Base-by-base conservation (phyloP, 1,140 invertebrate genomes). In the Drosophila navojoa region DNA sequence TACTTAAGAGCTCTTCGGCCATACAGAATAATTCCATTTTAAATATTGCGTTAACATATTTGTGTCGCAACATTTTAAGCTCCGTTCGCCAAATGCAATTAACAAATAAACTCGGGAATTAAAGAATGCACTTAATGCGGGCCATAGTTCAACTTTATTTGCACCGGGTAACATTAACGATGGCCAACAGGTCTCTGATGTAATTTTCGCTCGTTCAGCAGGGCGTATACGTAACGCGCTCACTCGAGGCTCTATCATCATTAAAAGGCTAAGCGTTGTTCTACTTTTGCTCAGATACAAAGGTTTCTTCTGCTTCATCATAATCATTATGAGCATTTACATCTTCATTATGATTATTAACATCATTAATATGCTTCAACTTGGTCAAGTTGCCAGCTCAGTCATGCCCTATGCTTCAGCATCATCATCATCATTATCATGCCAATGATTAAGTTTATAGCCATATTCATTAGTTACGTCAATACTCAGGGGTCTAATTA, bases 21-120 rank as follows among this genome's bases (percentile, higher is more conserved):
- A 29, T 49, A 47, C 47, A 29, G 27, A 54, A 68, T 64, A 75
- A 68, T 76, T 79, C 71, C 70, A 81, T 84, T 84, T 86, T 70
- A 54, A 77, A 85, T 78, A 66, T 69, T 58, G 50, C 57, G 63
- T 70, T 89, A 82, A 87, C 76, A 68, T 76, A 76, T 82, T 86
- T 62, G 69, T 76, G 79, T 76, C 71, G 52, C 49, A 53, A 45
- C 67, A 44, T 49, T 87, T 87, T 70, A 87, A 72, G 71, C 75
- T 47, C 63, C 52, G 78, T 75, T 62, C 67, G 52, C 45, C 22
- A 70, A 86, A 81, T 80, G 38, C 63, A 78, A 81, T 86, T 87
- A 79, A 64, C 75, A 71, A 78, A 75, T 71, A 53, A 61, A 54
- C 54, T 60, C 62, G 61, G 42, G 47, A 45, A 61, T 66, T 69